Evolutionary conservation across 2,113 vertebrate species (phyloP).

Genomic region (Epinephelus fuscoguttatus): DNA sequence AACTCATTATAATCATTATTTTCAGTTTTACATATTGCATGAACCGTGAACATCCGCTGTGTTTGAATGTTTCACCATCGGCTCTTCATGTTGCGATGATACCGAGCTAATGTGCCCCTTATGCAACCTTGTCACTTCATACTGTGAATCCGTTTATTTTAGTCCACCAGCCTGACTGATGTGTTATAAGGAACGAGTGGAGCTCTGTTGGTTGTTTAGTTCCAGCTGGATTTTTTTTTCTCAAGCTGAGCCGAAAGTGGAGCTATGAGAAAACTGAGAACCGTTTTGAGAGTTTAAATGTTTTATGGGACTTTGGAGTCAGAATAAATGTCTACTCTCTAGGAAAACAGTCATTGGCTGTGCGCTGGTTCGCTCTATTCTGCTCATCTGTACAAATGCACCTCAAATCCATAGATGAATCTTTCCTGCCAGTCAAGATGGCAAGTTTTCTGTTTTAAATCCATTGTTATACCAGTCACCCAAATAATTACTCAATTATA

Average conservation of each 20-base stretch:
- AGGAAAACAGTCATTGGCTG: slow-evolving; percentile 11
- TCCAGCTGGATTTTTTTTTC: slow-evolving; percentile 13
- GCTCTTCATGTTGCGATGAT: neutral
- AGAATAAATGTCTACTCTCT: slow-evolving; percentile 5
- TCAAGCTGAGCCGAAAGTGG: slow-evolving; percentile 9
- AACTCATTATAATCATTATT: neutral
- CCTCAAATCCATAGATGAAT: neutral
- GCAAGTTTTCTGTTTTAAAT: slow-evolving; percentile 18
- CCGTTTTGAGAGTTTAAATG: slow-evolving; percentile 4
- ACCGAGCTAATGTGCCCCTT: slow-evolving; percentile 6
- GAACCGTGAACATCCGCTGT: neutral
- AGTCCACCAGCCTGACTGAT: slow-evolving; percentile 2
- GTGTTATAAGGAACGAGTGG: neutral
- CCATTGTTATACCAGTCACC: slow-evolving; percentile 2
- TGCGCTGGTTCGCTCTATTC: neutral
- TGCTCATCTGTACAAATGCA: slow-evolving; percentile 9
- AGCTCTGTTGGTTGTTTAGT: slow-evolving; percentile 9
- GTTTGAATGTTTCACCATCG: neutral
- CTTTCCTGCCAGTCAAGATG: slow-evolving; percentile 1
- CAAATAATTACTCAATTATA: slow-evolving; percentile 22
- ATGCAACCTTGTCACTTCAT: slow-evolving; percentile 4
- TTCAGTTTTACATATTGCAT: neutral
- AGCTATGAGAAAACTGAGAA: slow-evolving; percentile 13
- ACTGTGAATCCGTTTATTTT: slow-evolving; percentile 25
- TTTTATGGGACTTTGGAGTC: slow-evolving; percentile 12